Evolutionary conservation across 2,888 invertebrate genomes (phyloP).

Genomic region (Drosophila gaucha): DNA sequence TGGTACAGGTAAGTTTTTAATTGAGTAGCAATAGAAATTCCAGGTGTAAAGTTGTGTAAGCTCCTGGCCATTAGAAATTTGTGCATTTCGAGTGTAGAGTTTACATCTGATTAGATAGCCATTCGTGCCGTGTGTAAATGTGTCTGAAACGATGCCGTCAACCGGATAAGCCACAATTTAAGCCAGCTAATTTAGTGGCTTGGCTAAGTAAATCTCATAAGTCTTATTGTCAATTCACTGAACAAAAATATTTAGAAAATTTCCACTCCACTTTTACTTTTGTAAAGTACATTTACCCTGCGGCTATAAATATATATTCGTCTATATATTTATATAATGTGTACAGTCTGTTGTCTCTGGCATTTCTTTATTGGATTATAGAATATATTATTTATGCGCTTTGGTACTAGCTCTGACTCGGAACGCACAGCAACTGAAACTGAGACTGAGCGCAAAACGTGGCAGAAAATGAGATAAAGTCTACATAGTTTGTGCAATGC

Average conservation of each 20-base stretch:
- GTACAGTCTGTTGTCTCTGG: conserved; percentile 14
- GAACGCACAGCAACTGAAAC: conserved; percentile 45
- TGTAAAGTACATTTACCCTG: neutral
- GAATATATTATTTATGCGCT: conserved; percentile 36
- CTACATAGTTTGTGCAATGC: conserved; percentile 61
- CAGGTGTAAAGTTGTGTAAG: conserved; percentile 8
- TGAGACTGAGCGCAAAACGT: conserved; percentile 51
- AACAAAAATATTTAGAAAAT: neutral
- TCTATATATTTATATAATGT: neutral
- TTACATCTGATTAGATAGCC: conserved; percentile 13
- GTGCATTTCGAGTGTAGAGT: neutral
- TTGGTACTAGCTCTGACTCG: conserved; percentile 23
- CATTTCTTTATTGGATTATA: conserved; percentile 45
- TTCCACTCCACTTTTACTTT: conserved; percentile 18
- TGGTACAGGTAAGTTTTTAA: no score
- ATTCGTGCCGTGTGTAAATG: neutral
- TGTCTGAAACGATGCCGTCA: neutral
- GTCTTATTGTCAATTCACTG: neutral
- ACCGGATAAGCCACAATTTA: neutral
- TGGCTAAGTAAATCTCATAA: neutral
- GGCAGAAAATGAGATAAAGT: conserved; percentile 53
- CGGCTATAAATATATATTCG: neutral
- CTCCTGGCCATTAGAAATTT: no score
- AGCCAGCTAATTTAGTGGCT: neutral
- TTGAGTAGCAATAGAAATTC: neutral